Base-by-base conservation (phyloP, 2,888 invertebrate species). In the Tetranychus piercei region DNA sequence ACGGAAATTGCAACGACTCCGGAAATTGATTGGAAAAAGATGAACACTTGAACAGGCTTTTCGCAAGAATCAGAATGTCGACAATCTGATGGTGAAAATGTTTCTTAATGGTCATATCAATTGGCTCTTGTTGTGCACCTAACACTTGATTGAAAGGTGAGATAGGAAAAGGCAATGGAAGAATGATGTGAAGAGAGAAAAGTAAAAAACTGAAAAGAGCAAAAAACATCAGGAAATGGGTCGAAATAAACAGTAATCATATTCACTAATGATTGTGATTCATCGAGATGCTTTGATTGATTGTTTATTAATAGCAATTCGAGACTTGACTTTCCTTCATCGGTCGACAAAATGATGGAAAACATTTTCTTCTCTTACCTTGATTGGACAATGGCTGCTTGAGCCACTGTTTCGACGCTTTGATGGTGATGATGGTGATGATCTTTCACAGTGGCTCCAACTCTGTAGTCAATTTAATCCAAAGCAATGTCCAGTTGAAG, bases 301-400 rank as follows among this genome's bases (percentile, higher is more conserved):
- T 55, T 55, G 55, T 15, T 55, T 55, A 55, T 55, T 55, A 55
- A 55, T 55, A 34, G 34, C n/a, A n/a, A n/a, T n/a, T n/a, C n/a
- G 5, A 34, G 34, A 23, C n/a, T 23, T 23, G 23, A 34, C 34
- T 34, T 34, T 34, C 34, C 34, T 34, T 34, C n/a, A n/a, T n/a
- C n/a, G n/a, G n/a, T n/a, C n/a, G n/a, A n/a, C n/a, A n/a, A n/a
- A n/a, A n/a, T n/a, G 34, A 34, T 34, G 34, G 34, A 34, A 34
- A 34, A 34, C 4, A 0, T 34, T 34, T 34, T 69, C 69, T 69
- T 18, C 34, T 22, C 74, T 34, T 65, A 76, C 76, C 76, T 76
- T 67, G 76, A 73, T 72, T 76, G 76, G 15, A 76, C 76, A n/a
- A 72, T 74, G 23, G 76, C 76, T 20, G 76, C 76, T 67, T 76